phyloP scores from a whole-genome alignment of 2,113 vertebrate genomes.

The Hippolais icterina region DNA sequence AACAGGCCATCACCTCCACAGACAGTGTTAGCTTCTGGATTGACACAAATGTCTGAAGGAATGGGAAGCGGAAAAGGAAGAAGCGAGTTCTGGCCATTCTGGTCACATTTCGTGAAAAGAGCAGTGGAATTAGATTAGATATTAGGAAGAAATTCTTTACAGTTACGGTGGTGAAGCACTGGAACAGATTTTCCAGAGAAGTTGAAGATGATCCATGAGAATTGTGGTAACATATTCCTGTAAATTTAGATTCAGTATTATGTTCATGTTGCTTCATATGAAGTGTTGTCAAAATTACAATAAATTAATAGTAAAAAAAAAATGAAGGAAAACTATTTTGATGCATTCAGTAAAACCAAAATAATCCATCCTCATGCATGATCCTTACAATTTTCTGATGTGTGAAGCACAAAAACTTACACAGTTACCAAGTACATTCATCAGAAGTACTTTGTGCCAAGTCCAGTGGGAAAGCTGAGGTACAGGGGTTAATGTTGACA shows the following conservation, averaged over 20 bases:
- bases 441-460: neutral
- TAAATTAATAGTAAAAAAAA: neutral
- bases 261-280: neutral
- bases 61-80: neutral
- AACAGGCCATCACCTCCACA: neutral
- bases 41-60: neutral
- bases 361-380: neutral
- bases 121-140: neutral
- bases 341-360: neutral
- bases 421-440: neutral
- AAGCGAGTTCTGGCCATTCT: neutral
- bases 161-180: neutral
- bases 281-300: neutral
- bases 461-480: constrained; percentile 11
- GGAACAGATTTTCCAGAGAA: neutral
- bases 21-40: neutral
- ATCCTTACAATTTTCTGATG: neutral
- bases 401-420: neutral
- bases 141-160: neutral
- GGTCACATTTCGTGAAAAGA: neutral
- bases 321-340: neutral
- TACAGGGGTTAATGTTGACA: constrained; percentile 30
- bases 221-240: neutral
- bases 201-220: neutral
- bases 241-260: neutral